Base-by-base conservation (phyloP, 2,113 vertebrate genomes). In the Toxotes chatareus region DNA sequence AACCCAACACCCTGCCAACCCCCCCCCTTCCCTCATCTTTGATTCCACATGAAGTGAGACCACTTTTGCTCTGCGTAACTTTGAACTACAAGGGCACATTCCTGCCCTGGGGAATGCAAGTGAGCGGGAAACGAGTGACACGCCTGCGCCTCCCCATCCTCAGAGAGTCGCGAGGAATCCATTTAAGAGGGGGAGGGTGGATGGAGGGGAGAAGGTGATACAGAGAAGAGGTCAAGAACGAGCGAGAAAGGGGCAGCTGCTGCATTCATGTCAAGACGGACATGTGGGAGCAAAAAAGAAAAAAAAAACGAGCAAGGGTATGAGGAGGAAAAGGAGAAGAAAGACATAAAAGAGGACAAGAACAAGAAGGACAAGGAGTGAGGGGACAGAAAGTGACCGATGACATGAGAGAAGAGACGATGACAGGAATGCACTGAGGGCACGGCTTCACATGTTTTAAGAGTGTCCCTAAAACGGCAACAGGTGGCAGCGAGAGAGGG, bases 31-130 rank as follows among this genome's bases (percentile, higher is more conserved):
- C 17, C 47, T 17, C 17, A 3, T 27, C 70, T 79, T 64, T 75
- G 75, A 86, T 76, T 85, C 47, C 55, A 57, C 64, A 53, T 40
- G 4, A 63, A 83, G 73, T 70, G 56, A 31, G 64, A 65, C 23
- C 73, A 79, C 68, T 87, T 83, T 86, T 71, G 3, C 73, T 64
- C 36, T 0, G 34, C 19, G 32, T 79, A 78, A 69, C 80, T 80
- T 76, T 64, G 77, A 86, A 61, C 83, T 72, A 66, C 82, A 82
- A 77, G 85, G 80, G 66, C 86, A 88, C 79, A 91, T 91, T 91
- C 87, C 82, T 80, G 44, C 73, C 72, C 68, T 5, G n/a, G 82
- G 83, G 91, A 88, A 86, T 80, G 79, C n/a, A 7, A 23, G 73
- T 10, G 12, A 83, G 55, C 0, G 53, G 67, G 59, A 64, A 61